Base-by-base conservation (phyloP, 2,888 invertebrate species). In the Callinectes sapidus region DNA sequence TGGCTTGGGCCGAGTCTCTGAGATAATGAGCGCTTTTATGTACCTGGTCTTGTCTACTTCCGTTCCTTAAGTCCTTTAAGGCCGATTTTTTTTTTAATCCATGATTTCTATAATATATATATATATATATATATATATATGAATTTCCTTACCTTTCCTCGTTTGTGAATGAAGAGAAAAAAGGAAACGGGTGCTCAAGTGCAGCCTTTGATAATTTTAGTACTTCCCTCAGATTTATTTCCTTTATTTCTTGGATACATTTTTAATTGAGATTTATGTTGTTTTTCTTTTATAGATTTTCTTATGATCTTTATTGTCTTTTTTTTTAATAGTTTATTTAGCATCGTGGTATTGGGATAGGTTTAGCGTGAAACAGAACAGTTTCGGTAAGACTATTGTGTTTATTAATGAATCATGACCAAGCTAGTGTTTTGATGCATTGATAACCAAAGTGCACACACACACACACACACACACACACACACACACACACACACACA, bases 1-100 rank as follows among this genome's bases (percentile, higher is more conserved):
- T 71, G 71, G 28, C 71, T 71, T 71, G 71, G 71, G 28, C 71
- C 71, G 8, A 71, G n/a, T 71, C n/a, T 71, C 71, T 71, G 71
- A 71, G n/a, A 71, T 71, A 71, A 71, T 71, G 71, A 71, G 71
- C 18, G 71, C 28, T 71, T 71, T 71, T n/a, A 71, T 71, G 71
- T n/a, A n/a, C 71, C 23, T 71, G 28, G 48, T 48, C n/a, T 28
- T 1, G 71, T 71, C 71, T 71, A 71, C 71, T 23, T 71, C 48
- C 48, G 48, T 28, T 23, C 71, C n/a, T 71, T 71, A 71, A 1
- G 23, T 71, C 8, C 28, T 71, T 71, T 10, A 71, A n/a, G 8
- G 71, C 8, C 28, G 10, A 10, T 71, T 2, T 23, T n/a, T 71
- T 23, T 71, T 71, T 71, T n/a, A n/a, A 23, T 61, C 23, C 61